Evolutionary conservation across 1,140 invertebrate species (phyloP), one percentile per base, ranked within the genome.

Genomic region (Aphelenchoides besseyi): DNA sequence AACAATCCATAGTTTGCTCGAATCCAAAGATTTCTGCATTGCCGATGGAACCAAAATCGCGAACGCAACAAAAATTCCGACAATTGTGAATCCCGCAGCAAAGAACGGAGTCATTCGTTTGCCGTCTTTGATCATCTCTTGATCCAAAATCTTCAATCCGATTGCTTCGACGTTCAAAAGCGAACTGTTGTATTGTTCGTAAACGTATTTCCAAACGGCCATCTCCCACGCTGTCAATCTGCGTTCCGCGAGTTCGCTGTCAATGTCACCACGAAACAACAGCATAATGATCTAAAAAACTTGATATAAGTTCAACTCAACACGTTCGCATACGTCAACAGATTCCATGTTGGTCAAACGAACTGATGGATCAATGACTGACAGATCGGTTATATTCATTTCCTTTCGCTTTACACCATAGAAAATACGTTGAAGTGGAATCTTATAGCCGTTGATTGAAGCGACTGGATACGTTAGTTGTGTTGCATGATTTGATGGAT

Each of bases 121-220:
- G 8, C 73, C 79, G 41, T 82, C 80, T 8, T 68, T 63, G 23
- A 82, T 83, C 80, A 82, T 82, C 48, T 82, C 80, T 30, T 68
- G 52, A 63, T 82, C 80, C 16, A 82, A 36, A 54, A 82, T 72
- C 48, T 83, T 75, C 0, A 72, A 72, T 18, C 80, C 81, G 37
- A 82, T 75, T n/a, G 81, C 67, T 54, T 78, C 55, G 23, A 80
- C 61, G 3, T 80, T 71, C 5, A 80, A 52, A 32, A 69, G 23
- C 29, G 36, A 26, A 61, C 63, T 74, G 52, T 70, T 77, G 68
- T 81, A 74, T n/a, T 79, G 57, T 16, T 77, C 72, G 18, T 75
- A 61, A 9, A 54, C 69, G 28, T 64, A 79, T 3, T 81, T 74
- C 37, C 73, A 82, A 3, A 81, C 73, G 1, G 61, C 66, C 57